Evolutionary conservation across 2,797 vertebrate species (phyloP).

Genomic region (Eospalax fontanierii): DNA sequence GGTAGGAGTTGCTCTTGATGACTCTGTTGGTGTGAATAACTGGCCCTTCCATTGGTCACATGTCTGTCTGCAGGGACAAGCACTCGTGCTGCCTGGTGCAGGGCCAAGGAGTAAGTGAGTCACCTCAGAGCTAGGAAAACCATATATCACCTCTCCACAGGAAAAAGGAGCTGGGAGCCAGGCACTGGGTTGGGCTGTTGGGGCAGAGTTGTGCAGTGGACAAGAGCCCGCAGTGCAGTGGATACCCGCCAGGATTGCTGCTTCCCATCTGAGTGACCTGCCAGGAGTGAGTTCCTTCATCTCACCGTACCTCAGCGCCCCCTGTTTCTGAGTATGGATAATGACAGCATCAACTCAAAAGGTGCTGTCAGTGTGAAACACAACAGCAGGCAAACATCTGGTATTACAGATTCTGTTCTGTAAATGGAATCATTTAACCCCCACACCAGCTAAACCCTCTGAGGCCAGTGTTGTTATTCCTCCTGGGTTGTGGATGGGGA

Average conservation of each 20-base stretch:
- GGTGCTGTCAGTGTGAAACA: neutral
- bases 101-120: neutral
- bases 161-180: neutral
- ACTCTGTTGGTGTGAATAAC: neutral
- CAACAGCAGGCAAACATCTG: neutral
- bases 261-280: neutral
- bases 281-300: neutral
- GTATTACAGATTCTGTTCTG: neutral
- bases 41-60: neutral
- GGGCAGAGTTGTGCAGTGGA: too few species aligned
- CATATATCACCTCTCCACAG: neutral
- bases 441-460: neutral
- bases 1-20: neutral
- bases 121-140: slow-evolving; percentile 35
- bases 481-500: neutral
- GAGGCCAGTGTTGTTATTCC: neutral
- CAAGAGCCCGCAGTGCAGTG: neutral
- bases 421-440: neutral
- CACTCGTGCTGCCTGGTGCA: neutral
- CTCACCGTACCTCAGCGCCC: neutral
- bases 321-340: neutral
- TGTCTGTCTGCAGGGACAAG: neutral
- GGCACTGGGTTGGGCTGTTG: neutral
- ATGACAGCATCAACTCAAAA: neutral
- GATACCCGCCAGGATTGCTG: neutral